phyloP scores from a whole-genome alignment of 2,113 vertebrate genomes.

The Pandion haliaetus region DNA sequence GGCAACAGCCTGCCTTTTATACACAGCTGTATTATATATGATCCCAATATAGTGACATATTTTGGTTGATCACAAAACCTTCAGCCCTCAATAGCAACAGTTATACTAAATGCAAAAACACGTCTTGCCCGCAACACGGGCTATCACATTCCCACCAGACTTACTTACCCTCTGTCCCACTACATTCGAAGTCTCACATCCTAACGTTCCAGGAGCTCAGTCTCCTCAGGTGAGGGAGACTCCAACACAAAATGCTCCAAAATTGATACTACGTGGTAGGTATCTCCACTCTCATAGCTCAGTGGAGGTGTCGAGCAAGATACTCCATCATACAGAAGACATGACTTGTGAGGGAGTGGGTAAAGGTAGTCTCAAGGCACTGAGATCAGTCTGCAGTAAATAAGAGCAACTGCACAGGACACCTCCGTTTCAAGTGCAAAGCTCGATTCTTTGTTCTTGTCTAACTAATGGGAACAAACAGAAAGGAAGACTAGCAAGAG shows the following conservation, averaged over 20 bases:
- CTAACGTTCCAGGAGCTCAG: neutral
- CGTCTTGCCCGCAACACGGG: accelerated
- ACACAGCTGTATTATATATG: neutral
- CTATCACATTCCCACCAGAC: neutral
- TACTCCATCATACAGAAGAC: neutral
- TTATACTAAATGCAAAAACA: neutral
- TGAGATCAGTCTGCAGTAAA: neutral
- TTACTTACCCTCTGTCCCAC: neutral
- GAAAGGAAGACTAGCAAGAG: neutral
- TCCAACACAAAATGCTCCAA: neutral
- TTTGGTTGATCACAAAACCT: neutral
- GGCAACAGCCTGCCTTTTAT: neutral
- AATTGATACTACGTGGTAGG: neutral
- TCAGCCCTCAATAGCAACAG: neutral
- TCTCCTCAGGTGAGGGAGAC: neutral
- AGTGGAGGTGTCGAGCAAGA: neutral
- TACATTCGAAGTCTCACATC: neutral
- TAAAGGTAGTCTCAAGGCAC: neutral
- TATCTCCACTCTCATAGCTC: neutral
- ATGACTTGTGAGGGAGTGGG: neutral
- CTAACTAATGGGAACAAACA: neutral
- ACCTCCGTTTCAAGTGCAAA: neutral
- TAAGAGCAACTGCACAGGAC: neutral
- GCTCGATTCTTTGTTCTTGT: neutral
- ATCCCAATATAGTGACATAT: neutral